phyloP scores from a whole-genome alignment of 2,113 vertebrate genomes.

The Hyperoodon ampullatus region DNA sequence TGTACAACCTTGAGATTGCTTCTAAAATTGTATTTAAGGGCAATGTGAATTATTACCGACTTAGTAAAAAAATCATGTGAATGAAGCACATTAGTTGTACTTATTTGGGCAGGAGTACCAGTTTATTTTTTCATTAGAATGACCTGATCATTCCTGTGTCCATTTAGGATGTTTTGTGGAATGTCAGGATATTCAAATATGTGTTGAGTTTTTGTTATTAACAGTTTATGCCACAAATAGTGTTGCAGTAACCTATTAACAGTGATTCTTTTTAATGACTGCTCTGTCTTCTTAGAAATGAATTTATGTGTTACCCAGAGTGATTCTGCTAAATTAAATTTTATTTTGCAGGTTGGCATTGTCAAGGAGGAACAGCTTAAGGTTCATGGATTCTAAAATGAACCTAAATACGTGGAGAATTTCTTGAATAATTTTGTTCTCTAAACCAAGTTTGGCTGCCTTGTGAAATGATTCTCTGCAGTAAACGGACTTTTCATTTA shows the following conservation, averaged over 20 bases:
- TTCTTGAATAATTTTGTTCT: slow-evolving; percentile 76
- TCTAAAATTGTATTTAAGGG: not conserved
- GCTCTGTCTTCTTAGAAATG: not conserved
- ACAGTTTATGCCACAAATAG: not conserved
- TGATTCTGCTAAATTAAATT: slow-evolving; percentile 69
- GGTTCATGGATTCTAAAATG: slow-evolving; percentile 91
- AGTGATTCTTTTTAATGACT: not conserved
- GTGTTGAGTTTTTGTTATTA: not conserved
- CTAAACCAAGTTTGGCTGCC: slow-evolving; percentile 70
- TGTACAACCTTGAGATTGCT: not conserved
- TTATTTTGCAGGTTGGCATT: slow-evolving; percentile 88
- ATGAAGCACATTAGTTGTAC: not conserved
- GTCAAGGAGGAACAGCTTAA: slow-evolving; percentile 94
- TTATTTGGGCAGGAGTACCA: not conserved
- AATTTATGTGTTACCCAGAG: not conserved
- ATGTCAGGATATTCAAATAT: not conserved
- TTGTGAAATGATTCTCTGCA: slow-evolving; percentile 85
- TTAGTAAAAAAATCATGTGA: not conserved
- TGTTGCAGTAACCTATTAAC: not conserved
- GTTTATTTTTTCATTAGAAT: not conserved
- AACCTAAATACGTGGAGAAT: slow-evolving; percentile 74
- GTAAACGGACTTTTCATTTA: slow-evolving; percentile 86
- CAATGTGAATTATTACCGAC: not conserved
- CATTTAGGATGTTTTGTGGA: not conserved
- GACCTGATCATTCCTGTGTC: not conserved